Base-by-base conservation (phyloP, 2,888 invertebrate species). In the Drosophila nigricruria region DNA sequence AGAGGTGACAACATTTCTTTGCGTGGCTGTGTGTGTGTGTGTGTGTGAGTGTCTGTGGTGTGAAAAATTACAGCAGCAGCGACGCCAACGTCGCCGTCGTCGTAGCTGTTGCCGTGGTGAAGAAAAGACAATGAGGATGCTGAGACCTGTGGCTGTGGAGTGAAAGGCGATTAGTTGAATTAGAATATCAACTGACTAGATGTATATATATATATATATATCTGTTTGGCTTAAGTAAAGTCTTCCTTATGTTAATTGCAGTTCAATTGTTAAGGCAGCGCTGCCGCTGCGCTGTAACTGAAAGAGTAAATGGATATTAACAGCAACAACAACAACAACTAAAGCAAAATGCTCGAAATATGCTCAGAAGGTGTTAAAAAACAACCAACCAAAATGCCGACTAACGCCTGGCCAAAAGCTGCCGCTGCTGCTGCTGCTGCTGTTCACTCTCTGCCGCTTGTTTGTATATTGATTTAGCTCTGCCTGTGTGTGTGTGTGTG, bases 1-100 rank as follows among this genome's bases (percentile, higher is more conserved):
- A 88, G 80, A 90, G 91, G 90, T 89, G 91, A 85, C 90, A 82
- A 88, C 83, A 87, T 83, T 76, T 73, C 71, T 65, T 72, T 67
- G 72, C 64, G 34, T 54, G 54, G 50, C 43, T 59, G 49, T 42
- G 23, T 72, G 43, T 59, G 54, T 38, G 20, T 73, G 42, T 60
- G 50, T 71, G 45, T 5, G 27, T 47, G 8, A 16, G 57, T 57
- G 50, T 69, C 59, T 68, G 66, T 71, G 65, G 84, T 82, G 88
- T 81, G 81, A 83, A 89, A 89, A 86, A 87, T 88, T 84, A 89
- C 84, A 82, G 80, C 87, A 84, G 85, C 80, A 75, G 75, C 73
- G 79, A 69, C 77, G 84, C 76, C 77, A 16, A 10, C 67, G 63
- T 47, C 61, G 49, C 20, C 69, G 69, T 20, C 61, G 30, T 10